These are phyloP conservation scores for Synanceia verrucosa DNA, from an alignment of 2,797 vertebrate genomes.

Conservation along the genomic window DNA sequence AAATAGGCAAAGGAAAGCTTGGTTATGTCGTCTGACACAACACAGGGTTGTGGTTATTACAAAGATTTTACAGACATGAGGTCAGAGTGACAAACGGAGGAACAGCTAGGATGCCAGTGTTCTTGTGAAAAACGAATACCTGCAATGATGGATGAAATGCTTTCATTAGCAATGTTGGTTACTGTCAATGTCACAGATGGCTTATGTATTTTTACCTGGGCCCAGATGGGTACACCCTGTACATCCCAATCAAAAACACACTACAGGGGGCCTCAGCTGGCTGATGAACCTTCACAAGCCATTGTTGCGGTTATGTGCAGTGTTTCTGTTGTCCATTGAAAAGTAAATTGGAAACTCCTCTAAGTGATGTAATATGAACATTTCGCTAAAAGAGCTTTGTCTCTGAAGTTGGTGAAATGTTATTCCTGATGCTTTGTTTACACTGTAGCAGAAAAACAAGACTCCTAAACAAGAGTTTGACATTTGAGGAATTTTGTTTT, in stretches of 20 bases:
- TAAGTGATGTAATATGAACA: not conserved
- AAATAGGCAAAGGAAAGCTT: not conserved
- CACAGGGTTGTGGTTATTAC: too few species aligned
- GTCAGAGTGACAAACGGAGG: not conserved
- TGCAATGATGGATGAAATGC: not conserved
- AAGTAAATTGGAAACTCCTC: not conserved
- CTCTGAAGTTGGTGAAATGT: not conserved
- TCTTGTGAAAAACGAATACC: not conserved
- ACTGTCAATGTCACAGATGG: slow-evolving; percentile 26
- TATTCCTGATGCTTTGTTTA: not conserved
- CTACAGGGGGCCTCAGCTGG: slow-evolving; percentile 11
- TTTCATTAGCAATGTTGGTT: not conserved
- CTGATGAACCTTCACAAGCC: slow-evolving; percentile 4
- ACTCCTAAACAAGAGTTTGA: too few species aligned
- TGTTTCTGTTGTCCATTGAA: not conserved
- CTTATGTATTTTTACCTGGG: slow-evolving; percentile 10
- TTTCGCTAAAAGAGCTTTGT: not conserved
- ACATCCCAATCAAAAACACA: slow-evolving; percentile 10
- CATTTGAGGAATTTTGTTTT: too few species aligned
- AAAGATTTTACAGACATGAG: too few species aligned
- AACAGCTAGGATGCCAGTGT: not conserved
- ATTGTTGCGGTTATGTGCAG: not conserved
- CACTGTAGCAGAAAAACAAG: not conserved
- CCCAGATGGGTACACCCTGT: not conserved
- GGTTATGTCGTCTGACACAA: not conserved